Base-by-base conservation (phyloP, 2,113 vertebrate species). In the Raphicerus campestris region DNA sequence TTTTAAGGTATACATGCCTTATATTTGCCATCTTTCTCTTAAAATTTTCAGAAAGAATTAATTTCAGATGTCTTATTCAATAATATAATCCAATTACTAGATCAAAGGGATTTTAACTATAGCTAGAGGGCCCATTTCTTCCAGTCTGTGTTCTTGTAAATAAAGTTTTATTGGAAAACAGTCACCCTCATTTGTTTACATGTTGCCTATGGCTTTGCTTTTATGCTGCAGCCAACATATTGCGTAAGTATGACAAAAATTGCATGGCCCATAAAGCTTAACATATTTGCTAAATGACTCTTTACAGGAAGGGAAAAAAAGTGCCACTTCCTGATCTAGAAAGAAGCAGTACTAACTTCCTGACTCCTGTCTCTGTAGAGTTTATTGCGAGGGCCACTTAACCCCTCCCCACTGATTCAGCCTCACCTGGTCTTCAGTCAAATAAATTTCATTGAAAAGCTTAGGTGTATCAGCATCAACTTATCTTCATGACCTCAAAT, bases 101-200 rank as follows among this genome's bases (percentile, higher is more conserved):
- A 63, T 58, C 47, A 81, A 32, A 81, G 51, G 28, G 51, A 66
- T 47, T 17, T 10, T n/a, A 66, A 47, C 13, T 58, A 22, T 32
- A 75, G 16, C 22, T 30, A 60, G 7, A 86, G 10, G 10, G 49
- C 11, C 8, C 81, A 75, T 91, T 93, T 61, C 26, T 77, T 11
- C 1, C 11, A 49, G 14, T 32, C 10, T 1, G 3, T 94, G 5
- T 56, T 92, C 91, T 93, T 86, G 4, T 53, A 73, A 95, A 93
- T 84, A 63, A 97, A 97, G 42, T 80, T 95, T 96, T 91, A 73
- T 66, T 75, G 39, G 39, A 93, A 94, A 17, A 75, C 2, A 83
- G 60, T 70, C 30, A 75, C 1, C 35, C 5, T 84, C 11, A 87
- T 58, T 97, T 95, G 10, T 89, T 91, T 83, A 49, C 35, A 47